Evolutionary conservation across 2,797 vertebrate genomes (phyloP), one percentile per base, ranked within the genome.

Genomic region (Sebastiscus albofasciatus): DNA sequence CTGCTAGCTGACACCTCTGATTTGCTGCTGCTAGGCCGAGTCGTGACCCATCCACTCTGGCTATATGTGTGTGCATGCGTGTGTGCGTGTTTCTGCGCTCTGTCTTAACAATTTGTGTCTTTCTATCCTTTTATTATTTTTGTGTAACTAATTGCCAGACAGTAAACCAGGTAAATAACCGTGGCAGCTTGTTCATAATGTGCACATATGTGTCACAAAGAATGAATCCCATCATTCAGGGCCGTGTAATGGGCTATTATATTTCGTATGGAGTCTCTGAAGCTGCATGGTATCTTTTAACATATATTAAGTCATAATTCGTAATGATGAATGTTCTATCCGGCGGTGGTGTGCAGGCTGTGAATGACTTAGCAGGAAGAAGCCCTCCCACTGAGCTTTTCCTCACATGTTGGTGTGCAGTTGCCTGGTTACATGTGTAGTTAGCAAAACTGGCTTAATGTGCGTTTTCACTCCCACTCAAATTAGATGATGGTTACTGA

Each of bases 361-460:
- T 52, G 84, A 81, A 70, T 83, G 84, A 89, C 77, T 84, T 83
- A 55, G 75, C 75, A 81, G 81, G 69, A 79, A 64, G 72, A 58
- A 33, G 42, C 64, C 81, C 77, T 81, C 85, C 80, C 59, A 59
- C 82, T 55, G 72, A 85, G 83, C 74, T 67, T 26, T 18, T 22
- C 39, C 68, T 82, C 29, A 75, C 76, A 76, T 89, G 83, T 79
- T 92, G 81, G 75, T 59, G 79, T 81, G 62, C 79, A 29, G 91
- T 93, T 94, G 92, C 93, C 87, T 95, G 87, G 91, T 92, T 94
- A 94, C 92, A 73, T 74, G 78, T 87, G 67, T 77, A 79, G 87
- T 83, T 83, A 62, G 66, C 61, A 78, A 83, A 82, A 82, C 52
- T 59, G 65, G 66, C 85, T 87, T 62, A 85, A 77, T 79, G 62